A percentile compares a stretch with the other conserved stretches of the same genome.
These are phyloP conservation scores for Phlogophora meticulosa DNA, from an alignment of 2,888 invertebrate genomes.

Conservation along the genomic window DNA sequence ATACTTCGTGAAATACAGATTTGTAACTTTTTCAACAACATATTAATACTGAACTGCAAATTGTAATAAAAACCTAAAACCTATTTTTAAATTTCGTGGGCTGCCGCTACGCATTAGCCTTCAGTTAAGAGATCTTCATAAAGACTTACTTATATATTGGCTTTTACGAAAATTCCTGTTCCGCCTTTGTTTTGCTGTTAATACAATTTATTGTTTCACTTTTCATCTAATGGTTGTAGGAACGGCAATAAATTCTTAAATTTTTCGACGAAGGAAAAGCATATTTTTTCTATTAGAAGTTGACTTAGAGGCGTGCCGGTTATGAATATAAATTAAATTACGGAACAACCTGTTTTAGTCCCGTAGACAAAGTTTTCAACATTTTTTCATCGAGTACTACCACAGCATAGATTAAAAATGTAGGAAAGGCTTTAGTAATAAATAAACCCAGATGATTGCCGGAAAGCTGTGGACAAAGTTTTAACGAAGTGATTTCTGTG, in stretches of 20 bases:
- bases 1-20: too few relatives aligned
- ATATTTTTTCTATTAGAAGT: slow-evolving; percentile 30
- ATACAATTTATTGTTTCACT: slow-evolving; percentile 22
- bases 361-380: slow-evolving; percentile 42
- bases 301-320: slow-evolving; percentile 31
- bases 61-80: too few relatives aligned
- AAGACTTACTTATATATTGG: background rate
- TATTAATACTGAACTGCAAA: too few relatives aligned
- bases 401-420: slow-evolving; percentile 50
- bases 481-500: slow-evolving; percentile 78
- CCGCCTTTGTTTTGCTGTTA: slow-evolving; percentile 4
- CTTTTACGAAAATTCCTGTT: slow-evolving; percentile 1
- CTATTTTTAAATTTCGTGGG: too few relatives aligned
- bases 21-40: too few relatives aligned
- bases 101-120: slow-evolving; percentile 8
- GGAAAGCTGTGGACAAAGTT: slow-evolving; percentile 71
- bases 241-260: slow-evolving; percentile 22
- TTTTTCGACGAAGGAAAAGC: background rate
- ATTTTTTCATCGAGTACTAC: slow-evolving; percentile 37
- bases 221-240: slow-evolving; percentile 19
- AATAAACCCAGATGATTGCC: slow-evolving; percentile 66
- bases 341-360: slow-evolving; percentile 44
- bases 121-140: slow-evolving; percentile 18
- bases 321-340: slow-evolving; percentile 57
- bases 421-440: slow-evolving; percentile 59